A percentile compares a stretch with the other conserved stretches of the same genome.
phyloP scores from a whole-genome alignment of 2,113 vertebrate genomes.

The Myotis lucifugus region DNA sequence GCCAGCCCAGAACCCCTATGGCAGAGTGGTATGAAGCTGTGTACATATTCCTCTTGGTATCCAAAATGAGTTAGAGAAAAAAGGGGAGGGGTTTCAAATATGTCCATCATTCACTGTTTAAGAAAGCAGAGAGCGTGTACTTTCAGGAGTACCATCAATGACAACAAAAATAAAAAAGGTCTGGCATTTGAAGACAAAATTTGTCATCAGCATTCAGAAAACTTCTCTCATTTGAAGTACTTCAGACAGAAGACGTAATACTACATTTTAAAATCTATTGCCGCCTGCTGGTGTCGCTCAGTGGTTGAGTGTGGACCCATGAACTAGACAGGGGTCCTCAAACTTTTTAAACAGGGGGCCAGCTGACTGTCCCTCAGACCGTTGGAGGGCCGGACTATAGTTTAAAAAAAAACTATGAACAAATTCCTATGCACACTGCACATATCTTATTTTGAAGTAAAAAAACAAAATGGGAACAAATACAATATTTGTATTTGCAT shows the following conservation, averaged over 20 bases:
- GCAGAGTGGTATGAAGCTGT: neutral
- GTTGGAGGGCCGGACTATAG: too few relatives aligned
- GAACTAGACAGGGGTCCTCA: too few relatives aligned
- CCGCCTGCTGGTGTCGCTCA: too few relatives aligned
- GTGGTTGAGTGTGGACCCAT: too few relatives aligned
- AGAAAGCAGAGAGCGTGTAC: neutral
- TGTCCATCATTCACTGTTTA: neutral
- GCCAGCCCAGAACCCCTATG: accelerated
- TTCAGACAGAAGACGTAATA: neutral
- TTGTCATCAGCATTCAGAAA: neutral
- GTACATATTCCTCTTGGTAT: neutral
- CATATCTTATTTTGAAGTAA: too few relatives aligned
- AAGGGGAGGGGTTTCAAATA: neutral
- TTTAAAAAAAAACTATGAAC: too few relatives aligned
- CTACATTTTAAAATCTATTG: neutral
- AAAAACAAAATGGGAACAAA: too few relatives aligned
- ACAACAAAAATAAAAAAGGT: neutral
- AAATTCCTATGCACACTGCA: too few relatives aligned
- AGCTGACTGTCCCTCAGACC: too few relatives aligned
- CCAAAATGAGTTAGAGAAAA: neutral
- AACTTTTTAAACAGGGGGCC: too few relatives aligned
- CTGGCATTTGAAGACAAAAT: neutral
- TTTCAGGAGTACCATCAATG: neutral
- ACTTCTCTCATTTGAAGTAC: neutral
- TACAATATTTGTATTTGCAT: too few relatives aligned